phyloP scores from a whole-genome alignment of 2,888 invertebrate genomes.

The Oithona nana region DNA sequence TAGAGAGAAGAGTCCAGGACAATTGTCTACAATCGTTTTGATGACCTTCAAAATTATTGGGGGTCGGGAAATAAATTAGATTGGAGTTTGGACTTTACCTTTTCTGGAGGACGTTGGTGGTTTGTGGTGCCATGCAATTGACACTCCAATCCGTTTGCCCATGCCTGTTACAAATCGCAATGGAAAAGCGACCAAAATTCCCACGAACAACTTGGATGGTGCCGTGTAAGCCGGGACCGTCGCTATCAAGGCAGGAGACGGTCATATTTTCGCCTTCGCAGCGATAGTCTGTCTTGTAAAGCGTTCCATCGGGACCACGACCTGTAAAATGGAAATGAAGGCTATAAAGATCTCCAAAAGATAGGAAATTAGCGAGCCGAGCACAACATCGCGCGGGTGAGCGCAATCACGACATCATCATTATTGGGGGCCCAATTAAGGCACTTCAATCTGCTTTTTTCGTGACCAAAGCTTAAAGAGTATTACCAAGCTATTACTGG shows the following conservation, averaged over 20 bases:
- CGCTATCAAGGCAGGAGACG: conserved; percentile 67
- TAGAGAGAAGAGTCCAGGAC: too few species aligned
- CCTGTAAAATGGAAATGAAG: background rate
- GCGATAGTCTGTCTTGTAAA: conserved; percentile 77
- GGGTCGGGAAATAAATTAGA: too few species aligned
- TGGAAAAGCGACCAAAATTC: conserved; percentile 82
- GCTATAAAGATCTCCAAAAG: background rate
- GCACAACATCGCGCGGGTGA: too few species aligned
- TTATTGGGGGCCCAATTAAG: too few species aligned
- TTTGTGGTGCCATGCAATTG: conserved; percentile 78
- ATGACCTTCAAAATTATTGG: too few species aligned
- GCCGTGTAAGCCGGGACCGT: conserved; percentile 53
- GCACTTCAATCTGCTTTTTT: too few species aligned
- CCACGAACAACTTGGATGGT: conserved; percentile 74
- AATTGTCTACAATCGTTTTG: too few species aligned
- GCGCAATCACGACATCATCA: too few species aligned
- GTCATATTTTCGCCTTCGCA: conserved; percentile 77
- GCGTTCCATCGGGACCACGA: conserved; percentile 40
- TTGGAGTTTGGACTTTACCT: too few species aligned
- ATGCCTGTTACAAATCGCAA: conserved; percentile 84
- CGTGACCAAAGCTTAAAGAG: too few species aligned
- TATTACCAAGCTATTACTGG: too few species aligned
- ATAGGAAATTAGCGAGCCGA: too few species aligned
- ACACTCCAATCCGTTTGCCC: conserved; percentile 88
- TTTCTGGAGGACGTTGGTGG: conserved; percentile 64